Percentiles rank a stretch among this genome's conserved stretches.
These are phyloP conservation scores for Bombus consobrinus DNA, from an alignment of 1,140 invertebrate genomes.

Conservation along the genomic window DNA sequence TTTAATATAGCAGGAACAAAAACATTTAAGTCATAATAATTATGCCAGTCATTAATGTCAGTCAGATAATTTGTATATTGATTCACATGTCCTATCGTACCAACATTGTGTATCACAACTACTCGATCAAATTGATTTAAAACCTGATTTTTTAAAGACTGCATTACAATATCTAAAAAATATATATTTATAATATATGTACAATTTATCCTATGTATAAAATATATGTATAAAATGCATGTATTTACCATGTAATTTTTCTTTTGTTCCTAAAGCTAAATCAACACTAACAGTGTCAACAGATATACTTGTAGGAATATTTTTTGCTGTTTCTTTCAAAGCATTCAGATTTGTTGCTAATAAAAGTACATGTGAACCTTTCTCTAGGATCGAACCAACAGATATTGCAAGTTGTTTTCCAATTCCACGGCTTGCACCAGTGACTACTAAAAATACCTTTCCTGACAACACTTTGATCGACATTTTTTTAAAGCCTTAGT, in stretches of 20 bases:
- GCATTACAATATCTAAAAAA: conserved; percentile 79
- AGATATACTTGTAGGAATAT: conserved; percentile 79
- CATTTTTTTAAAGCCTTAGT: conserved; percentile 48
- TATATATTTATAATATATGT: background rate
- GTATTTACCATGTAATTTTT: conserved; percentile 80
- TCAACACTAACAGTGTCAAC: conserved; percentile 84
- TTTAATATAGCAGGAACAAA: conserved; percentile 91
- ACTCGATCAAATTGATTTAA: conserved; percentile 85
- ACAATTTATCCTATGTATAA: background rate
- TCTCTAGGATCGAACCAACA: conserved; percentile 85
- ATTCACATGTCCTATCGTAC: conserved; percentile 90
- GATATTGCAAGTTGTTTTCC: conserved; percentile 90
- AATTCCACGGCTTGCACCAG: conserved; percentile 95
- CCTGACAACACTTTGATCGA: conserved; percentile 74
- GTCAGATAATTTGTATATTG: conserved; percentile 85
- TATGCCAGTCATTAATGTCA: conserved; percentile 84
- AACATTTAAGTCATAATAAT: conserved; percentile 91
- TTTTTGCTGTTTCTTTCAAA: conserved; percentile 85
- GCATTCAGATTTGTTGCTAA: conserved; percentile 88
- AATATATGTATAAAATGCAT: background rate
- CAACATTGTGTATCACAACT: conserved; percentile 95
- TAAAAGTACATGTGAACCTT: conserved; percentile 88
- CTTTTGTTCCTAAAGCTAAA: conserved; percentile 82
- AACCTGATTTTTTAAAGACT: conserved; percentile 76
- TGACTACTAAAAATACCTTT: conserved; percentile 86